Evolutionary conservation across 37 sponge, comb jelly and placozoan species (phyloP).

Genomic region (Beroe ovata): DNA sequence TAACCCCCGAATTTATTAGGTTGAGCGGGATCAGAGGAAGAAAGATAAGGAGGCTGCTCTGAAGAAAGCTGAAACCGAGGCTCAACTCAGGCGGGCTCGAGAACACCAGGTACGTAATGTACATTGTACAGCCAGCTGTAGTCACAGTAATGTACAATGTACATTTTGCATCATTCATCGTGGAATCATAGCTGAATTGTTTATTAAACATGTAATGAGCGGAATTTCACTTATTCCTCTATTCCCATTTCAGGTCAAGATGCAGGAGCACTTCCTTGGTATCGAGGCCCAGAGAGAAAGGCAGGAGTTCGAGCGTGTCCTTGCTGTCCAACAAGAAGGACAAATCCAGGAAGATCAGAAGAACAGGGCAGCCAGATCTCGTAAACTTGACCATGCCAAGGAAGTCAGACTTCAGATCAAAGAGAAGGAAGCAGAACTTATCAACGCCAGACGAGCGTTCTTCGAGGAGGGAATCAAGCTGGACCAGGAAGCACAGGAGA

Average conservation of each 20-base stretch:
- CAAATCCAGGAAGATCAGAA: constrained; percentile 74
- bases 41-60: constrained; percentile 86
- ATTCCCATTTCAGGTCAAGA: constrained; percentile 49
- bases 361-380: constrained; percentile 3
- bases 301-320: constrained; percentile 91
- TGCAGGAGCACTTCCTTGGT: constrained; percentile 92
- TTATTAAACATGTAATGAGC: no score
- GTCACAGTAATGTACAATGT: neutral
- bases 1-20: no score
- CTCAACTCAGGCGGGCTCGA: constrained; percentile 74
- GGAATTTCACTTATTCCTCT: no score
- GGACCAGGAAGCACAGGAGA: constrained; percentile 95
- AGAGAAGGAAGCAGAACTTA: constrained; percentile 79
- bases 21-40: constrained; percentile 93
- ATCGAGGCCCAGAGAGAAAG: constrained; percentile 86
- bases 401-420: constrained; percentile 89
- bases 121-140: no score
- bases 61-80: constrained; percentile 89
- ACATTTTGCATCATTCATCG: constrained; percentile 5
- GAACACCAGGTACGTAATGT: constrained; percentile 76
- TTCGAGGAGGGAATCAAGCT: constrained; percentile 95
- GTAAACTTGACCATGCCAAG: constrained; percentile 72
- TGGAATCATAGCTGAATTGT: no score
- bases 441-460: constrained; percentile 78
- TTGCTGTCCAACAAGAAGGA: constrained; percentile 77